phyloP scores from a whole-genome alignment of 2,113 vertebrate genomes.

The Narcine bancroftii region DNA sequence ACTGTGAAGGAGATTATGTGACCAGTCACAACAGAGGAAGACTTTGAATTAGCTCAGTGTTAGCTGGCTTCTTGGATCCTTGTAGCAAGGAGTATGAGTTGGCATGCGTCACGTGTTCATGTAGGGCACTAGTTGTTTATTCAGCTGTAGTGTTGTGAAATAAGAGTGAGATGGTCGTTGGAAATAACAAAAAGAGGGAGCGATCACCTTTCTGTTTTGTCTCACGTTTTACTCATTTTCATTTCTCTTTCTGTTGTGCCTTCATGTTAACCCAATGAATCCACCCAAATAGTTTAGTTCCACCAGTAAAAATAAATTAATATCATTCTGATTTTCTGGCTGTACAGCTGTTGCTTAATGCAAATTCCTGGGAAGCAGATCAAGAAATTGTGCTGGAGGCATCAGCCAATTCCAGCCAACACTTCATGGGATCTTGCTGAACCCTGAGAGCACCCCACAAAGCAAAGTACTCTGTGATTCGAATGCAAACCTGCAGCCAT shows the following conservation, averaged over 20 bases:
- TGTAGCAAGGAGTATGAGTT: neutral
- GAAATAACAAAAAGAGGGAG: neutral
- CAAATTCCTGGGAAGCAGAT: neutral
- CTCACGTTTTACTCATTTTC: neutral
- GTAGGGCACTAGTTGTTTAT: neutral
- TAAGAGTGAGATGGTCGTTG: neutral
- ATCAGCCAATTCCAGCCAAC: neutral
- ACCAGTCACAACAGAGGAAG: neutral
- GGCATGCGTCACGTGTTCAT: neutral
- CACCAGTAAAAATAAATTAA: neutral
- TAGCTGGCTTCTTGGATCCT: neutral
- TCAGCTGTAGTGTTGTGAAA: neutral
- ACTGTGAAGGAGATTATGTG: neutral
- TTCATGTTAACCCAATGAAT: neutral
- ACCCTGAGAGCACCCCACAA: neutral
- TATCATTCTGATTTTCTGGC: neutral
- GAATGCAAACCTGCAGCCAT: too few relatives aligned
- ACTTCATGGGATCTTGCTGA: neutral
- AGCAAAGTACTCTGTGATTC: neutral
- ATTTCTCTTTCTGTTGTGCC: neutral
- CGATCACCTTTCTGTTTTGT: neutral
- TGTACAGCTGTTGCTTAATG: neutral
- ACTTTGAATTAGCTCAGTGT: neutral
- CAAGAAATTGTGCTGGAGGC: too few relatives aligned
- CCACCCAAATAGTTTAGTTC: neutral